A percentile compares a stretch with the other conserved stretches of the same genome.
These are phyloP conservation scores for Lasiommata megera DNA, from an alignment of 2,888 invertebrate species.

Conservation along the genomic window DNA sequence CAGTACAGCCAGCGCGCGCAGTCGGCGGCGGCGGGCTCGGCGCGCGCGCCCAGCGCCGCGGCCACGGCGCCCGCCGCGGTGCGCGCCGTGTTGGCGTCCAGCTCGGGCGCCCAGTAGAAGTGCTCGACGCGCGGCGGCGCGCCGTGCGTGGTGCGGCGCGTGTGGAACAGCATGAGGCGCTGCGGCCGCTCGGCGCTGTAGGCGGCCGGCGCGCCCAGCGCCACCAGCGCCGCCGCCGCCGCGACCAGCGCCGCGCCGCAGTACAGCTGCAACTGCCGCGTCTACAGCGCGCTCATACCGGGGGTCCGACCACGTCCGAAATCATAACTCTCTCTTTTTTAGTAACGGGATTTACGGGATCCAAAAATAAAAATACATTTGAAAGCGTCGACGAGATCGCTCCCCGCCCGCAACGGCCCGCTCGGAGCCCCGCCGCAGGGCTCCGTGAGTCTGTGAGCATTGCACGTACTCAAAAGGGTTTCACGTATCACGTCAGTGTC, in stretches of 20 bases:
- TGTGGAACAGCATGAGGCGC: conserved; percentile 87
- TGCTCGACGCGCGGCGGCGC: conserved; percentile 47
- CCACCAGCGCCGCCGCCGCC: conserved; percentile 49
- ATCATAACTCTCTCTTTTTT: too few species aligned
- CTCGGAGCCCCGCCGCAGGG: too few species aligned
- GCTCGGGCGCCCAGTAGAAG: conserved; percentile 86
- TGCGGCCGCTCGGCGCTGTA: conserved; percentile 85
- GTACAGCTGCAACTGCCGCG: conserved; percentile 20
- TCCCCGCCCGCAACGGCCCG: too few species aligned
- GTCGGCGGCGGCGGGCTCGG: conserved; percentile 39
- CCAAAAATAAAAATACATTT: too few species aligned
- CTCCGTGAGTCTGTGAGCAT: too few species aligned
- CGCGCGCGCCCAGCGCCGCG: conserved; percentile 81
- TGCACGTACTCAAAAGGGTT: too few species aligned
- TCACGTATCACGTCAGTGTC: too few species aligned
- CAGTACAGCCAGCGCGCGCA: conserved; percentile 86
- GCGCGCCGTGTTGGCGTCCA: conserved; percentile 87
- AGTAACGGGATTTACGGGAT: too few species aligned
- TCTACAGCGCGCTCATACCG: too few species aligned
- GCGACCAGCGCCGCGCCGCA: conserved; percentile 26
- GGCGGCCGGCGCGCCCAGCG: conserved; percentile 83
- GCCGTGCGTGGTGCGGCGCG: conserved; percentile 75
- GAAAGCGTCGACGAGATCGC: too few species aligned
- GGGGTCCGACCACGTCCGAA: too few species aligned
- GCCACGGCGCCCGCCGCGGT: conserved; percentile 32